These are phyloP conservation scores for Vandiemenella viatica DNA, from an alignment of 2,888 invertebrate species.

Conservation along the genomic window DNA sequence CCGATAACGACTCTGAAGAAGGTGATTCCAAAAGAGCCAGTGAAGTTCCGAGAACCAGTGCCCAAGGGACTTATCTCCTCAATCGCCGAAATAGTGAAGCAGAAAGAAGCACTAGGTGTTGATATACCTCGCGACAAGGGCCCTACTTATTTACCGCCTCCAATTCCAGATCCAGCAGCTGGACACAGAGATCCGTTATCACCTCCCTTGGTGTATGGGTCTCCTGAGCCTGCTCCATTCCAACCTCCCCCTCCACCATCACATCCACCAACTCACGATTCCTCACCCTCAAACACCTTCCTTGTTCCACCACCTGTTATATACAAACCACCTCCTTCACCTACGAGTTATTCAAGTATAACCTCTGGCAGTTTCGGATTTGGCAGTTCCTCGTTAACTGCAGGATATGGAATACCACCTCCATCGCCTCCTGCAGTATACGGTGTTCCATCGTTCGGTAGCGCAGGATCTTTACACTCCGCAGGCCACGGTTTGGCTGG, in stretches of 20 bases:
- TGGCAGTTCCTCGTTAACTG: background rate
- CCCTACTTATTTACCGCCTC: constrained; percentile 46
- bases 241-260: constrained; percentile 6
- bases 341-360: background rate
- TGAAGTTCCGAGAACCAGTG: constrained; percentile 58
- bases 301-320: background rate
- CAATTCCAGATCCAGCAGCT: constrained; percentile 34
- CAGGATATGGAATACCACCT: background rate
- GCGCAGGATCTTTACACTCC: background rate
- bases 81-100: constrained; percentile 45
- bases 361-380: background rate
- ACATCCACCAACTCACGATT: background rate
- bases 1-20: constrained; percentile 22
- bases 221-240: constrained; percentile 16
- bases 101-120: constrained; percentile 43
- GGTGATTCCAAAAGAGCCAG: constrained; percentile 39
- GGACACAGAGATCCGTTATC: constrained; percentile 17
- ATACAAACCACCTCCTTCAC: background rate
- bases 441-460: background rate
- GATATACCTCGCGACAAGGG: constrained; percentile 27
- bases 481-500: constrained; percentile 14
- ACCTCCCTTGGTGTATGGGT: constrained; percentile 22
- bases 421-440: constrained; percentile 4
- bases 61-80: constrained; percentile 52
- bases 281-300: background rate